Conservation (phyloP, 2,888 invertebrate species). For the Psylliodes chrysocephalus region DNA sequence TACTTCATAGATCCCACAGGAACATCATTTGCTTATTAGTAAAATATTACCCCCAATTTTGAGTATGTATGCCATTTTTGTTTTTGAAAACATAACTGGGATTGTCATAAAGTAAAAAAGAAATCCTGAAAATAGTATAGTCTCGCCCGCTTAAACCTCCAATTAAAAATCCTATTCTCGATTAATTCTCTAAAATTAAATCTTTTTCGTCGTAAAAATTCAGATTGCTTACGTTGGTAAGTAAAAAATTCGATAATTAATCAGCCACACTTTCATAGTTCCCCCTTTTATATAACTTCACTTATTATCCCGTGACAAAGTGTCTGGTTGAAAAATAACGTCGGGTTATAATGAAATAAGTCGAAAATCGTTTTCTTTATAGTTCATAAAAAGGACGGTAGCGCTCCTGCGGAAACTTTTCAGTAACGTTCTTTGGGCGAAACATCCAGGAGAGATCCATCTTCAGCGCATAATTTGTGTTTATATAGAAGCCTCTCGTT, state of each 20-base stretch:
- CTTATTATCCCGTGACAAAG: conserved; percentile 17
- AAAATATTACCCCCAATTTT: too few relatives aligned
- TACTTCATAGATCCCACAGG: too few relatives aligned
- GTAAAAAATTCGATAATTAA: conserved; percentile 11
- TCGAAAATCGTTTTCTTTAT: conserved; percentile 21
- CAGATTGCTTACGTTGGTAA: not conserved
- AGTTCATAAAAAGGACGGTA: conserved; percentile 27
- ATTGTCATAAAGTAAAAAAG: too few relatives aligned
- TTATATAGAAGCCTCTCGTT: conserved; percentile 45
- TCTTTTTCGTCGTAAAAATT: conserved; percentile 3
- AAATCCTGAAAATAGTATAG: too few relatives aligned
- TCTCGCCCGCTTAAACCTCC: too few relatives aligned
- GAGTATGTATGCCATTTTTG: too few relatives aligned
- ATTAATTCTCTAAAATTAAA: conserved; percentile 6
- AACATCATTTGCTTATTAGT: too few relatives aligned
- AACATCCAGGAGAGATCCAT: conserved; percentile 40
- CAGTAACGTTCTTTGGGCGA: conserved; percentile 10
- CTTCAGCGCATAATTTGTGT: conserved; percentile 50
- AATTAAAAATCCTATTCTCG: not conserved
- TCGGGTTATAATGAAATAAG: conserved; percentile 27
- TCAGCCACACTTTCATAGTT: conserved; percentile 5
- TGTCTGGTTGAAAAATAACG: conserved; percentile 20
- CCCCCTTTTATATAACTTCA: conserved; percentile 9
- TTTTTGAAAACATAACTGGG: too few relatives aligned
- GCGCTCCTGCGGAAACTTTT: conserved; percentile 8